Base-by-base conservation (phyloP, 2,797 vertebrate genomes). In the Sciaenops ocellatus region DNA sequence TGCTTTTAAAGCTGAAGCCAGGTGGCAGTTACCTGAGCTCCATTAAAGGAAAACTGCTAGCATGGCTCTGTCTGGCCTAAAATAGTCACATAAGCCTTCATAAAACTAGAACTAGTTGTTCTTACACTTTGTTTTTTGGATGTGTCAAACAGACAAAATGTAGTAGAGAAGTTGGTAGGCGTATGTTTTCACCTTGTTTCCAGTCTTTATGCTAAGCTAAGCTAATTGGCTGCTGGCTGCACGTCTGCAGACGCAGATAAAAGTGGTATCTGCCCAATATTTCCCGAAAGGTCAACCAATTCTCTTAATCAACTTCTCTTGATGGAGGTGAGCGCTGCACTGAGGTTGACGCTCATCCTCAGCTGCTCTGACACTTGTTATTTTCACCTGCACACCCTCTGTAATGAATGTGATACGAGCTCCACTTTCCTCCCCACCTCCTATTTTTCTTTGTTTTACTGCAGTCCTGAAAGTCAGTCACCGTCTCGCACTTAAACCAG, bases 401-500 rank as follows among this genome's bases (percentile, higher is more conserved):
- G 60, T 41, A 48, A 44, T 48, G 24, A 28, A 51, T 13, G 20
- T 46, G 1, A 12, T 13, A 60, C 50, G 17, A 3, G n/a, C 28
- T 52, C 18, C 41, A 9, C 28, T 6, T 59, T 55, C 24, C 17
- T 54, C 17, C 28, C 16, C 3, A 4, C 7, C 34, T 7, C 34
- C 34, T 9, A 9, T 64, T 20, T 67, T 38, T 51, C 16, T 63
- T 22, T 55, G 0, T 10, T 60, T 63, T 18, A 62, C 52, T 47
- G 24, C 18, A 44, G 17, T 51, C 2, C 46, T 76, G 38, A 72
- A 69, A 82, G 66, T 60, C 51, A 60, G 1, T 61, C 1, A 0
- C 20, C 9, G 38, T 70, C 3, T 3, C 55, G 67, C 46, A 59
- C 42, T 69, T 44, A 30, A 83, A 65, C 70, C 72, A 69, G 73